Conservation (phyloP, 2,888 invertebrate species). For the Plagodis pulveraria region DNA sequence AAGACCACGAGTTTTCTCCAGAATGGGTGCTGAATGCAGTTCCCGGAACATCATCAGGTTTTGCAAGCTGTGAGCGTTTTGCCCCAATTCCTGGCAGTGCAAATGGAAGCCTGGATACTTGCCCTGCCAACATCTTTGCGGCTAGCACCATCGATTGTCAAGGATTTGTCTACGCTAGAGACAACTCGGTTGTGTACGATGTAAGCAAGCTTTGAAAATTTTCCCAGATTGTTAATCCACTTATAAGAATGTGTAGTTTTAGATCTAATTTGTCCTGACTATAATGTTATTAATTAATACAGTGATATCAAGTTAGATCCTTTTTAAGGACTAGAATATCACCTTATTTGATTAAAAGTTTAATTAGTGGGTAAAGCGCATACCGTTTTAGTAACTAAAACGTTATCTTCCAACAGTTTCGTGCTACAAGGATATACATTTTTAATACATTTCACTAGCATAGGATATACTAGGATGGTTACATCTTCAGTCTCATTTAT, state of each 20-base stretch:
- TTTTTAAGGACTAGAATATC: too few relatives aligned
- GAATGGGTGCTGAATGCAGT: conserved; percentile 76
- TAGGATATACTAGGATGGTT: too few relatives aligned
- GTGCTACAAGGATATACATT: too few relatives aligned
- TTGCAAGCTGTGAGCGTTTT: conserved; percentile 77
- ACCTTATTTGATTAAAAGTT: too few relatives aligned
- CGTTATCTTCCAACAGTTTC: too few relatives aligned
- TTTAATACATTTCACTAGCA: too few relatives aligned
- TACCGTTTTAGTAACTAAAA: too few relatives aligned
- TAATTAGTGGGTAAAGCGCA: too few relatives aligned
- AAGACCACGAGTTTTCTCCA: conserved; percentile 57
- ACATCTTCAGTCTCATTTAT: not conserved
- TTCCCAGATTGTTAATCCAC: not conserved
- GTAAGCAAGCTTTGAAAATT: conserved; percentile 46
- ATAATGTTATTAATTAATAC: too few relatives aligned
- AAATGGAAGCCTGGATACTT: conserved; percentile 54
- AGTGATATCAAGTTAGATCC: too few relatives aligned
- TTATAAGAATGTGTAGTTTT: not conserved
- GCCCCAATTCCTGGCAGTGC: conserved; percentile 33
- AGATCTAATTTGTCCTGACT: too few relatives aligned
- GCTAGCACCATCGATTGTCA: conserved; percentile 48
- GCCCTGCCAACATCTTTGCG: conserved; percentile 60
- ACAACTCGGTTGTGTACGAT: conserved; percentile 70
- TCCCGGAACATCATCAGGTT: conserved; percentile 56
- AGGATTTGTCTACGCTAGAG: conserved; percentile 61